Base-by-base conservation (phyloP, 1,140 invertebrate species). In the Daktulosphaira vitifoliae region DNA sequence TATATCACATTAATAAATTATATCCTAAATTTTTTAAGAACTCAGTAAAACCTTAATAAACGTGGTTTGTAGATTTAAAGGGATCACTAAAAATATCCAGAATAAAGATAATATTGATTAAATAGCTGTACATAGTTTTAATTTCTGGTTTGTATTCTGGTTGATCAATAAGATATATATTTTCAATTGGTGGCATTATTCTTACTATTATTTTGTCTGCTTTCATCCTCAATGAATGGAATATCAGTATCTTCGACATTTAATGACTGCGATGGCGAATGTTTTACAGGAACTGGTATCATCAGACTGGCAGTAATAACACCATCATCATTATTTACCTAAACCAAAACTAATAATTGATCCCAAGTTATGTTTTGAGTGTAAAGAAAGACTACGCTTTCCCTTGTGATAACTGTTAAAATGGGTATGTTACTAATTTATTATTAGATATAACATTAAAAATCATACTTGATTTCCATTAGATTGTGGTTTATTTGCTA, bases 291-390 rank as follows among this genome's bases (percentile, higher is more conserved):
- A 76, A 84, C 77, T 1, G 86, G 85, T 72, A 90, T 87, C 67
- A 85, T 88, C 4, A 91, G 78, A 69, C 85, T 89, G 0, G 87
- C 88, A 1, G 86, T 89, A 68, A 92, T 88, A 4, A 90, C 82
- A 71, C 83, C 83, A 70, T 73, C 73, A 68, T 51, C 26, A 25
- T 65, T 44, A 16, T 48, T 46, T 33, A 9, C 42, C 56, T 62
- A 59, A 59, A 59, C 26, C 11, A 46, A 46, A 46, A 46, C 13
- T 15, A 20, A 46, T 13, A 56, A 44, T 44, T 44, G 39, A 16
- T 26, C 1, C 1, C n/a, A 29, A 44, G 18, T 29, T 15, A 13
- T 18, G 16, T 46, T 46, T 20, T 25, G n/a, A 13, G 2, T 7
- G 23, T 13, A 44, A 3, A 44, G 25, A 7, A 44, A 33, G 29